Evolutionary conservation across 2,797 vertebrate species (phyloP).

Genomic region (Lophius americanus): DNA sequence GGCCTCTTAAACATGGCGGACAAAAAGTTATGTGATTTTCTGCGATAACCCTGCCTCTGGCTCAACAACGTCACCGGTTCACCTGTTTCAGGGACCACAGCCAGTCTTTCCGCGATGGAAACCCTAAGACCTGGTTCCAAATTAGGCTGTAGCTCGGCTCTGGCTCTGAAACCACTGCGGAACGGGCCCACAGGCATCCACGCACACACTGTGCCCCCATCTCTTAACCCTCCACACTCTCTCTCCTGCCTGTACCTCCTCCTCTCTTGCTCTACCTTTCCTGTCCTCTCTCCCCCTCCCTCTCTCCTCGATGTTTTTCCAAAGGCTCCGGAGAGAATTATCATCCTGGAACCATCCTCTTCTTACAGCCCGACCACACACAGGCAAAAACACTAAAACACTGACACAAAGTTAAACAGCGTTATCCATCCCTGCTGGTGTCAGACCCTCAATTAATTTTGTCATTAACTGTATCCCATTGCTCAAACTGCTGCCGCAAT

Average conservation of each 20-base stretch:
- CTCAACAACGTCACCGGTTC: too few relatives aligned
- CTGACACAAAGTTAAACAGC: slow-evolving; percentile 24
- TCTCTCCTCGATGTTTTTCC: slow-evolving; percentile 22
- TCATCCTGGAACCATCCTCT: slow-evolving; percentile 49
- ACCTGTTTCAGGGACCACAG: too few relatives aligned
- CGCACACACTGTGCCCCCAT: slow-evolving; percentile 56
- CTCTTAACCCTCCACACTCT: slow-evolving; percentile 50
- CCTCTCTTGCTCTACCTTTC: slow-evolving; percentile 35
- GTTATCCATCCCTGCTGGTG: slow-evolving; percentile 58
- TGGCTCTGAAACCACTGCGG: too few relatives aligned
- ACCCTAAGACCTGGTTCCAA: too few relatives aligned
- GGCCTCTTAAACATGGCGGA: too few relatives aligned
- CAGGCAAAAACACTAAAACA: slow-evolving; percentile 16
- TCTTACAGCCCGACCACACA: slow-evolving; percentile 23
- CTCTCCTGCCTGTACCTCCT: slow-evolving; percentile 1
- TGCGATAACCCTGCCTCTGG: too few relatives aligned
- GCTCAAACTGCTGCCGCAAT: slow-evolving; percentile 41
- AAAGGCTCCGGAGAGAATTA: slow-evolving; percentile 60
- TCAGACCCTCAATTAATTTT: slow-evolving; percentile 71
- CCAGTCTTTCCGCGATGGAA: too few relatives aligned
- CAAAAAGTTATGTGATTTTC: too few relatives aligned
- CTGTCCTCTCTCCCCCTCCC: not conserved
- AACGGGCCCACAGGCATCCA: slow-evolving; percentile 51
- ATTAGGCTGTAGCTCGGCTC: too few relatives aligned
- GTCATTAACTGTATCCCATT: slow-evolving; percentile 72